Base-by-base conservation (phyloP, 1,140 invertebrate genomes). In the Pseudomyrmex flavicornis region DNA sequence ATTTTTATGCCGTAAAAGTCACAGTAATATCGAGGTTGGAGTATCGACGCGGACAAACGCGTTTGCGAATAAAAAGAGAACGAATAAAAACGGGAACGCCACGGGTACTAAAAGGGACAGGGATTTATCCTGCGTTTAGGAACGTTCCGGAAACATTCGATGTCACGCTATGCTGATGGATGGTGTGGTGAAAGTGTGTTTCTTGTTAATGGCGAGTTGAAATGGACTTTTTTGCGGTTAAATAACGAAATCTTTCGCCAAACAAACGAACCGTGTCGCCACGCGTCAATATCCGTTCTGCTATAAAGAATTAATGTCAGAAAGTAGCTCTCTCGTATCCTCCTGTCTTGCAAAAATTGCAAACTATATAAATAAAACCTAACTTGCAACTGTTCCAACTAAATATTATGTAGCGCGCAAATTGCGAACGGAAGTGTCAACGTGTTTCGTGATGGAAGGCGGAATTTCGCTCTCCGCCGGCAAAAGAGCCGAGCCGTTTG, bases 251-350 rank as follows among this genome's bases (percentile, higher is more conserved):
- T 77, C 76, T 84, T 69, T 68, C 84, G 65, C 62, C 85, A 85
- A 89, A 88, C 83, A 88, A 89, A 82, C 76, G 73, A 65, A 80
- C 75, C 83, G 46, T 54, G 22, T 74, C 66, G 56, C 17, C 26
- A 68, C 79, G 85, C 85, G 86, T 90, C 90, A 91, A 91, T 91
- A 88, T 66, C 52, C 66, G 35, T 35, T 35, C 5, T 35, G 35
- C 5, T 35, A 7, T 0, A 35, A 35, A 7, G 35, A 35, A 35
- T 35, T 35, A 35, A 35, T 35, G 2, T 35, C 35, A 35, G 1
- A 35, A 35, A 35, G 35, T 35, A 7, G 5, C 35, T 69, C 9
- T 56, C 48, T 12, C 22, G 17, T 48, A 79, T 48, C 20, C 3
- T 62, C 13, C 8, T 5, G 35, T 70, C 56, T 35, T 35, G 35